Evolutionary conservation across 2,797 vertebrate species (phyloP), one percentile per base, ranked within the genome.

Genomic region (Orestias chungarensis): DNA sequence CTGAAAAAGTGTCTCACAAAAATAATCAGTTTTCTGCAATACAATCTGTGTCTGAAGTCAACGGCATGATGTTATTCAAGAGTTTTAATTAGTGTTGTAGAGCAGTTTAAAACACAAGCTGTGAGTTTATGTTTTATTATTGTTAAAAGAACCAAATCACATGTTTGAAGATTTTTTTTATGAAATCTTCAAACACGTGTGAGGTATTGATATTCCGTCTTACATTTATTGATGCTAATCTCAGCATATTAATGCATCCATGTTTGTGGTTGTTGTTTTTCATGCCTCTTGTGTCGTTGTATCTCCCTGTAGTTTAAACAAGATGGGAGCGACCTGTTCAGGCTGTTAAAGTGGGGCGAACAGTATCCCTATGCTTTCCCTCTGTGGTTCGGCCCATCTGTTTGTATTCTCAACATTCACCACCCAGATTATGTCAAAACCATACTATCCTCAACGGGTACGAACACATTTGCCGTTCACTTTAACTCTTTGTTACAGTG

Each of bases 351-450:
- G 46, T 93, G 92, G 94, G 87, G 79, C 47, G 35, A 93, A 71
- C 46, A 91, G 35, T 96, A 96, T 55, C 95, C 95, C 0, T 92
- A 92, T 64, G 95, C 94, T 20, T 96, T 94, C 52, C 93, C 94
- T 8, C 0, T 94, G 2, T 96, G 95, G 96, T 61, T 96, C 78
- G 96, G 96, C 5, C 94, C 95, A 1, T 86, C 93, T 64, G 1
- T 92, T 10, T 82, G 89, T 62, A 2, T 82, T 70, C 66, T 98
- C 17, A 31, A 70, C 20, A 78, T 97, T 83, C 94, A 95, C 79
- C 96, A 99, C 73, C 96, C 96, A 15, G 95, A 96, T 68, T 98
- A 97, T 74, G 94, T 88, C 27, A 97, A 96, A 92, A 90, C 74
- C 3, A 4, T 98, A 43, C 80, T 96, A 73, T 76, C 83, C 43